These are phyloP conservation scores for Zaprionus lineosus DNA, from an alignment of 2,888 invertebrate genomes.

Conservation along the genomic window DNA sequence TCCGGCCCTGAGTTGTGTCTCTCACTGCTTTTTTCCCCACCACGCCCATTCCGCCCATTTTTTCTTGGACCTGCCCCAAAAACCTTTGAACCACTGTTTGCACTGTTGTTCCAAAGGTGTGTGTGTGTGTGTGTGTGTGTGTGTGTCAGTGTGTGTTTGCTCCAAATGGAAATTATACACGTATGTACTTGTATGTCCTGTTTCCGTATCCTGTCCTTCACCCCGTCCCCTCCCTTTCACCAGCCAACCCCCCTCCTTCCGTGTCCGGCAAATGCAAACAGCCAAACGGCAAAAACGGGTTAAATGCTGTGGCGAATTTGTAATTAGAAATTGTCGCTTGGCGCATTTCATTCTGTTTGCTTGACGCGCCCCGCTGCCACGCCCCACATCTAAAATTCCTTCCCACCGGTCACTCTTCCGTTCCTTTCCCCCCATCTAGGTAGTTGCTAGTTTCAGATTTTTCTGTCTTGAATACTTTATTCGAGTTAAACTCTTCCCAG, in stretches of 20 bases:
- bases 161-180: constrained; percentile 53
- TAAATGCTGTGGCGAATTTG: constrained; percentile 80
- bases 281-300: constrained; percentile 71
- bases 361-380: constrained; percentile 32
- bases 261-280: constrained; percentile 46
- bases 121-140: constrained; percentile 17
- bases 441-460: constrained; percentile 38
- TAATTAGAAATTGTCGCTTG: constrained; percentile 80
- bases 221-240: background rate
- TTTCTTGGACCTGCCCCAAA: constrained; percentile 19
- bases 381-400: too few species aligned
- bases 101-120: constrained; percentile 50
- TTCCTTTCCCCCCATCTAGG: background rate
- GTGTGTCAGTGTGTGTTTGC: constrained; percentile 8
- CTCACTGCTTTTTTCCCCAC: too few species aligned
- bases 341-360: constrained; percentile 72
- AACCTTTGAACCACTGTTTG: constrained; percentile 29
- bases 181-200: constrained; percentile 45
- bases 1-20: background rate
- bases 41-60: constrained; percentile 7
- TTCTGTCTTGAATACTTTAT: constrained; percentile 49
- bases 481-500: constrained; percentile 31
- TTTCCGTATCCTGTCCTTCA: background rate
- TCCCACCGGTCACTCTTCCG: too few species aligned
- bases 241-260: background rate